Evolutionary conservation across 2,888 invertebrate genomes (phyloP).

Genomic region (Ophion costatus): DNA sequence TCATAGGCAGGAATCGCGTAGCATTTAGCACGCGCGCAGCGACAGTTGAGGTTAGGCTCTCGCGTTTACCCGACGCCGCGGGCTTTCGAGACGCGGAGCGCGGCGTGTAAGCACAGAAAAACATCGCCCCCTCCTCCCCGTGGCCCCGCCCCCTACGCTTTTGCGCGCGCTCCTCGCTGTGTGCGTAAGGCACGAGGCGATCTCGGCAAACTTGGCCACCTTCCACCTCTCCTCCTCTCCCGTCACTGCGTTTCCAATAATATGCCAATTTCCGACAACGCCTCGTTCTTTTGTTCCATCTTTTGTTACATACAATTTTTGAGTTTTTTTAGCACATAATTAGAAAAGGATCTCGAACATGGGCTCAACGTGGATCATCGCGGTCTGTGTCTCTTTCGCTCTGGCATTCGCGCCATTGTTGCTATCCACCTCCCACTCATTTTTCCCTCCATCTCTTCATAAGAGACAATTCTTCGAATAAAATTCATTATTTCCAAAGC

Average conservation of each 20-base stretch:
- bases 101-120: slow-evolving; percentile 35
- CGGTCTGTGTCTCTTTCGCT: neutral
- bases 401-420: neutral
- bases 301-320: neutral
- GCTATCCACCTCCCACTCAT: no score
- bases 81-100: slow-evolving; percentile 44
- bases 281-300: neutral
- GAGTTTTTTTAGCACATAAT: neutral
- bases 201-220: slow-evolving; percentile 17
- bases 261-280: neutral
- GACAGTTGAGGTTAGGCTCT: slow-evolving; percentile 49
- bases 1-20: slow-evolving; percentile 16
- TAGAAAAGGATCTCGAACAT: neutral
- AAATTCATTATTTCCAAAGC: neutral
- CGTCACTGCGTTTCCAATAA: neutral
- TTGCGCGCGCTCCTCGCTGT: slow-evolving; percentile 2
- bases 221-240: neutral
- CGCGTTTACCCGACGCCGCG: slow-evolving; percentile 33
- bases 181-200: slow-evolving; percentile 5
- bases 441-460: neutral
- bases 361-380: neutral
- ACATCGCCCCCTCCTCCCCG: slow-evolving; percentile 16
- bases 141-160: slow-evolving; percentile 1
- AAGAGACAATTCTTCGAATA: neutral
- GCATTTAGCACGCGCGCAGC: slow-evolving; percentile 54